Conservation (phyloP, 2,888 invertebrate species). For the Drosophila cyrtoloma region DNA sequence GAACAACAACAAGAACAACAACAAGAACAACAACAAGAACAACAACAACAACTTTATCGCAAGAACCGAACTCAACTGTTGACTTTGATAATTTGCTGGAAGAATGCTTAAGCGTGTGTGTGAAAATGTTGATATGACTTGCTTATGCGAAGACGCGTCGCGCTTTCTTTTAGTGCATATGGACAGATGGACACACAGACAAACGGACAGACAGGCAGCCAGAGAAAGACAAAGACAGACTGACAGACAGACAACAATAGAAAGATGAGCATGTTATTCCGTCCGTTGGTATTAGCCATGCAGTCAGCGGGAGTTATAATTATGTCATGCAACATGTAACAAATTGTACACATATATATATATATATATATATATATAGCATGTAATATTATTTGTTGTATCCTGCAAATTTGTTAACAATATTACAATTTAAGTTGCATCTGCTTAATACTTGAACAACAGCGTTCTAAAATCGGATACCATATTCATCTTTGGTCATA, state of each 20-base stretch:
- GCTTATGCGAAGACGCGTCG: conserved; percentile 54
- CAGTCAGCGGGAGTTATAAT: background rate
- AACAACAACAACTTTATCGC: conserved; percentile 50
- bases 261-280: conserved; percentile 7
- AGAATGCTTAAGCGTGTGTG: conserved; percentile 37
- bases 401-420: background rate
- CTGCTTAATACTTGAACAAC: background rate
- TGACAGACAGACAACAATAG: conserved; percentile 12
- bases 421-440: background rate
- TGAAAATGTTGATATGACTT: conserved; percentile 43
- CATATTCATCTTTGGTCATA: background rate
- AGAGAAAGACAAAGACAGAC: conserved; percentile 4
- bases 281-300: background rate
- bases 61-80: conserved; percentile 30
- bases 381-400: background rate
- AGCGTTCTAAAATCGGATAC: background rate
- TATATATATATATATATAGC: background rate
- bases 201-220: conserved; percentile 2
- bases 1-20: background rate
- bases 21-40: conserved; percentile 7
- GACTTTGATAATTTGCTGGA: conserved; percentile 58
- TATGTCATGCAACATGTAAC: background rate
- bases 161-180: conserved; percentile 32
- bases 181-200: background rate
- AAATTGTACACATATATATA: background rate